Evolutionary conservation across 2,797 vertebrate genomes (phyloP), one percentile per base, ranked within the genome.

Genomic region (Synaphobranchus kaupii): DNA sequence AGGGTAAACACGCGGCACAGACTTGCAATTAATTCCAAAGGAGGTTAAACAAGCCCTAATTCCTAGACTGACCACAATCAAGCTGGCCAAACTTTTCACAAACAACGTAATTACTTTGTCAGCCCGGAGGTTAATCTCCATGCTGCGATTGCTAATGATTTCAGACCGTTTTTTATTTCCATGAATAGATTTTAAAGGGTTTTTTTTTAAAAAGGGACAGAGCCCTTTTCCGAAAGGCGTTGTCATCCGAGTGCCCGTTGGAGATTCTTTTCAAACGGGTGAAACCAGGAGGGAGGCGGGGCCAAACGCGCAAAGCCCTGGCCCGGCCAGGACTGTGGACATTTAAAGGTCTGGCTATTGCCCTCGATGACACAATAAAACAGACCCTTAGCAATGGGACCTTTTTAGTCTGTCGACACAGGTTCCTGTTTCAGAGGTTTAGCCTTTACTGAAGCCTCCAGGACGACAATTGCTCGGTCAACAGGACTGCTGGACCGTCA

Each of bases 401-500:
- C 91, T 80, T 89, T 89, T 89, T 91, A 91, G 90, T 85, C 86
- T 91, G 94, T 94, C 94, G 92, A 90, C 84, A 83, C 85, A 84
- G 88, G 93, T 93, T 93, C 92, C 52, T 90, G 78, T 86, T 91
- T 92, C 90, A 93, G 92, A 93, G 94, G 94, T 91, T 93, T 92
- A 94, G 92, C 93, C 94, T 93, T 94, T 94, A 93, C 93, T 92
- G 93, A 87, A 89, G 92, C 91, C 91, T 92, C 17, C 84, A 20
- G 58, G 1, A 12, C 91, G 89, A 94, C 93, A 94, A 94, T 89
- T 85, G 89, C 86, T 31, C 86, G 60, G 90, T 28, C 88, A 71
- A 84, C 89, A 78, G 89, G 87, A 90, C 91, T 88, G 85, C 92
- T 90, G 88, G 50, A 90, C 92, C 93, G 89, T 87, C 90, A 88